Evolutionary conservation across 2,113 vertebrate species (phyloP), one percentile per base, ranked within the genome.

Genomic region (Pangasianodon gigas): DNA sequence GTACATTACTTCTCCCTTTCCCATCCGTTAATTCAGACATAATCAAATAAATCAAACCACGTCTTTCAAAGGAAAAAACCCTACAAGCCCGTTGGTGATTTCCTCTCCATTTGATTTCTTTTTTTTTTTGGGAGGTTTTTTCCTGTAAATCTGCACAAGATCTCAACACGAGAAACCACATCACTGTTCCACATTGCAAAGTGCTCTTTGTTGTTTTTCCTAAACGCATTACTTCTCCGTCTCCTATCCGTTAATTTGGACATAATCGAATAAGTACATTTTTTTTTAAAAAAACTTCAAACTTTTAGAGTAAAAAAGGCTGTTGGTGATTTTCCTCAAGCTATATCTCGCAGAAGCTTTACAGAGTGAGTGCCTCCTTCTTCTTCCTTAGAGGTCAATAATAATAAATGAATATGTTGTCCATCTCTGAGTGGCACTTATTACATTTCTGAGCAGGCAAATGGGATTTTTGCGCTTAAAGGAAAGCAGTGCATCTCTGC

Each of bases 381-480:
- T 82, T 51, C 69, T 89, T 84, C 26, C 88, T 87, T 90, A 77
- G 67, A 91, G 89, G 84, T 91, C 85, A 67, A 81, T 75, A 87
- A 90, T 90, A 90, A 92, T 87, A 91, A 91, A 92, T 91, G 85
- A 91, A 92, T 88, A 90, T 86, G 87, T 89, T 89, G 88, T 92
- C 93, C 89, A 58, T 92, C 87, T 90, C 80, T 46, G 84, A 92
- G 90, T 89, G 91, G 84, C 74, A 67, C 86, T 91, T 91, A 92
- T 93, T 91, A 48, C 83, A 85, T 92, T 91, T 89, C 79, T 90
- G n/a, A 67, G 60, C 21, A 88, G 81, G 69, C 87, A 88, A 90
- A 92, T 92, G 83, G 58, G 79, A 90, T 91, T 93, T 91, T 91
- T 87, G 89, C 41, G 71, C 86, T 91, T 83, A 90, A 85, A 85